phyloP scores from a whole-genome alignment of 2,797 vertebrate genomes.

The Hapalemur alaotrensis region DNA sequence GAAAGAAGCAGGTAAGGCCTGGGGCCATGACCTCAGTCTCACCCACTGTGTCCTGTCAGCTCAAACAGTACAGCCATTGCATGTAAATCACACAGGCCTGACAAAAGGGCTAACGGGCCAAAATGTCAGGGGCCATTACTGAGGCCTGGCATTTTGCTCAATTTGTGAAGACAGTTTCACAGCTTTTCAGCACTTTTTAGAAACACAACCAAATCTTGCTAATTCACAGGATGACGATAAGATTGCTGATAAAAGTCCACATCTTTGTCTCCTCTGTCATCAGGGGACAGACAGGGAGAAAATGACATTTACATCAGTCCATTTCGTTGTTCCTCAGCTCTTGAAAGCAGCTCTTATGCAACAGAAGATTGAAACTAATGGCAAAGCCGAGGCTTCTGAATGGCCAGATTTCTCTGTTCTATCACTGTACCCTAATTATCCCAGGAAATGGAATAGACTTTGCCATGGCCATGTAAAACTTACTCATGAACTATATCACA shows the following conservation, averaged over 20 bases:
- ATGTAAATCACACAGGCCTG: neutral
- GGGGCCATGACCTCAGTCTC: neutral
- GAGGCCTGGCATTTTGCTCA: slow-evolving; percentile 16
- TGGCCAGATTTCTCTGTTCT: neutral
- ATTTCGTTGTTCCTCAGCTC: slow-evolving; percentile 26
- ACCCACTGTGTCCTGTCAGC: neutral
- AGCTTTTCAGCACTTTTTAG: slow-evolving; percentile 31
- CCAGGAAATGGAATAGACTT: slow-evolving; percentile 25
- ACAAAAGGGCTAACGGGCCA: neutral
- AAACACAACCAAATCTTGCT: slow-evolving; percentile 28
- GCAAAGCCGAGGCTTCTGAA: slow-evolving; percentile 10
- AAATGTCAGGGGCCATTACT: neutral
- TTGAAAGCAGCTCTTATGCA: slow-evolving; percentile 21
- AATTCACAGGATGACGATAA: slow-evolving; percentile 36
- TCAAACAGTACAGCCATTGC: neutral
- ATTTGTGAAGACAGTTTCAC: neutral
- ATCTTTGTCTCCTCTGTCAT: slow-evolving; percentile 31
- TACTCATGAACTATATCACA: neutral
- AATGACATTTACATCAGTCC: slow-evolving; percentile 9
- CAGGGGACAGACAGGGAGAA: neutral
- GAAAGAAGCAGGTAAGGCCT: neutral
- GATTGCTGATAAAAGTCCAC: slow-evolving; percentile 17
- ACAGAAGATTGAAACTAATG: slow-evolving; percentile 63
- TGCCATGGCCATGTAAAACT: neutral
- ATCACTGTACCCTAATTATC: neutral